These are phyloP conservation scores for Cliona cf. orientalis DNA, from an alignment of 37 sponge, comb jelly and placozoan species.

Conservation along the genomic window DNA sequence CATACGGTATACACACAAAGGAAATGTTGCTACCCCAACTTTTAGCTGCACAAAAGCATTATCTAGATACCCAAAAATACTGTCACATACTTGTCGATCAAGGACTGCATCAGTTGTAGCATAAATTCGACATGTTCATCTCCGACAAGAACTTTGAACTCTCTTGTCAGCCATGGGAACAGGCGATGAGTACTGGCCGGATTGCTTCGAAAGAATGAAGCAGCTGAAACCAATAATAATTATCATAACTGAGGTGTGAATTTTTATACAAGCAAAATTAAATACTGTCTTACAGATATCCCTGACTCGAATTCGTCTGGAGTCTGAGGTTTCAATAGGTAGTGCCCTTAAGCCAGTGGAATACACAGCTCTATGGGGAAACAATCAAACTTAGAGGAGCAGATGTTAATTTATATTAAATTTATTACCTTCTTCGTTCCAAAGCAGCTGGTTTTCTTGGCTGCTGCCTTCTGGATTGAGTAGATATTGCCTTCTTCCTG, in stretches of 20 bases:
- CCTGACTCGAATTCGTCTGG: constrained; percentile 37
- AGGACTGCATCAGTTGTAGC: constrained; percentile 67
- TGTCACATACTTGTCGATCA: constrained; percentile 72
- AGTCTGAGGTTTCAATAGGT: constrained; percentile 34
- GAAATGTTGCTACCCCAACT: no score
- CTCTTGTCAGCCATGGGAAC: constrained; percentile 73
- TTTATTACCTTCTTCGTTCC: constrained; percentile 39
- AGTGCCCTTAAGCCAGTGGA: constrained; percentile 51
- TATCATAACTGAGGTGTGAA: neutral
- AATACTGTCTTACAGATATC: constrained; percentile 41
- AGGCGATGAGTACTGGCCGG: constrained; percentile 80
- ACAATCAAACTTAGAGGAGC: neutral
- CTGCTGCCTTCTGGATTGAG: no score
- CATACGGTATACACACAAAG: no score
- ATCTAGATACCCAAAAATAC: neutral
- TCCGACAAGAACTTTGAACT: constrained; percentile 67
- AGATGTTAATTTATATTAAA: no score
- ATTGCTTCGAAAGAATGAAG: constrained; percentile 67
- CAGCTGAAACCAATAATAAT: constrained; percentile 50
- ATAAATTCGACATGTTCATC: constrained; percentile 70
- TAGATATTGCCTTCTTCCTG: neutral
- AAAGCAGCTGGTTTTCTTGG: constrained; percentile 32
- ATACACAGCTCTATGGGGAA: constrained; percentile 43
- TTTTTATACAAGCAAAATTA: neutral
- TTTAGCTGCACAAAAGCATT: neutral